Evolutionary conservation across 2,888 invertebrate genomes (phyloP).

Genomic region (Sminthurides aquaticus): DNA sequence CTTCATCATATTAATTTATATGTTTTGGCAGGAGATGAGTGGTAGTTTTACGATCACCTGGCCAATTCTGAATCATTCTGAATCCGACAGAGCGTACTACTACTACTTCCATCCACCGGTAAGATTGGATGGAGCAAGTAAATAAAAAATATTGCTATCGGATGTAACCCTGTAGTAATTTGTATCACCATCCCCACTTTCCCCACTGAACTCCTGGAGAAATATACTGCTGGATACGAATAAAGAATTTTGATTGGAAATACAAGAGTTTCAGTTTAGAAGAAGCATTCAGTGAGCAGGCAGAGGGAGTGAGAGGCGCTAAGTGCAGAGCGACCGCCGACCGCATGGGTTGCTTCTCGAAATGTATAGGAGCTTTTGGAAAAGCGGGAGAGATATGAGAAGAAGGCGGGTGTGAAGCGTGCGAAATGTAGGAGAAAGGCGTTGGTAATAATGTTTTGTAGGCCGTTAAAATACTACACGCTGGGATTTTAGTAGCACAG

Average conservation of each 20-base stretch:
- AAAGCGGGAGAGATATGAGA: not conserved
- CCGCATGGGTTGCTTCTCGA: too few relatives aligned
- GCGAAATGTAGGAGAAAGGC: not conserved
- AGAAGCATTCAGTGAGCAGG: too few relatives aligned
- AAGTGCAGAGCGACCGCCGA: too few relatives aligned
- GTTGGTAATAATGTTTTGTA: not conserved
- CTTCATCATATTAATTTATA: conserved; percentile 2
- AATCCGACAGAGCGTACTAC: not conserved
- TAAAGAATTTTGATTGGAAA: not conserved
- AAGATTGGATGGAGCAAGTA: too few relatives aligned
- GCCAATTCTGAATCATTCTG: not conserved
- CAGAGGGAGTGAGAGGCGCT: not conserved
- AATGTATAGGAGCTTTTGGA: too few relatives aligned
- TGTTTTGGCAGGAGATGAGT: conserved; percentile 9
- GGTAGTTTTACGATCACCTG: not conserved
- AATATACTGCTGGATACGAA: too few relatives aligned
- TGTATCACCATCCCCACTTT: too few relatives aligned
- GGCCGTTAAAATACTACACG: not conserved
- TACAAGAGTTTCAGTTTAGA: too few relatives aligned
- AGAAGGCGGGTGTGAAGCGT: not conserved
- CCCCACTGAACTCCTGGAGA: too few relatives aligned
- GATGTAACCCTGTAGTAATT: too few relatives aligned
- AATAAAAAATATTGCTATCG: too few relatives aligned
- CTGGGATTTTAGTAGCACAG: not conserved
- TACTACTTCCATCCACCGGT: too few relatives aligned